Base-by-base conservation (phyloP, 2,797 vertebrate genomes). In the Falco concolor region DNA sequence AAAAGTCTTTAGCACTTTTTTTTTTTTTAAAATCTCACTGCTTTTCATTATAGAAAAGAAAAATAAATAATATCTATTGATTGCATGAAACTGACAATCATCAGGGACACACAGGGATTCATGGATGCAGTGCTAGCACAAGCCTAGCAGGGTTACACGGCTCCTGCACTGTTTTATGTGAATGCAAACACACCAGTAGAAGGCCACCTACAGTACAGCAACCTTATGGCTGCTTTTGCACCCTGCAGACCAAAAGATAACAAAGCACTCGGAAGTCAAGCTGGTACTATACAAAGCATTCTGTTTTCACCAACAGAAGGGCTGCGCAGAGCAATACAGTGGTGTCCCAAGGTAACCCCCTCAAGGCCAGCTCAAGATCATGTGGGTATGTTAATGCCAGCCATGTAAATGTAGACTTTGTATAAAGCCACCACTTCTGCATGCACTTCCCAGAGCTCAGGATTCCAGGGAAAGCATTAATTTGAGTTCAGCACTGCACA, bases 1-100 rank as follows among this genome's bases (percentile, higher is more conserved):
- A 60, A 36, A 69, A 52, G 15, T 19, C 13, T 1, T 1, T 1
- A 50, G 27, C 1, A 6, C n/a, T 32, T 24, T 38, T 15, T 20
- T 50, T 50, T 56, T 30, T 36, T 20, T 21, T 7, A 54, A 27
- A 54, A 27, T 49, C 40, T 65, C 27, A 17, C 13, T 53, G 45
- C 8, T 74, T 67, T 90, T 57, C 54, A 42, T 64, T 25, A 64
- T 2, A 73, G 42, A n/a, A 61, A 79, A 85, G 36, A 73, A 74
- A 45, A 56, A 40, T 34, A 63, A 56, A 53, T 69, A 87, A 44
- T n/a, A 67, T 38, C 42, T 22, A 70, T 5, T 17, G n/a, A 40
- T 4, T 87, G 49, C 14, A 88, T 5, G 24, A 77, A 34, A 16
- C 14, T 45, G n/a, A 44, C 50, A 89, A 44, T 30, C 21, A 47